Evolutionary conservation across 2,113 vertebrate species (phyloP), one percentile per base, ranked within the genome.

Genomic region (Acanthisitta chloris): DNA sequence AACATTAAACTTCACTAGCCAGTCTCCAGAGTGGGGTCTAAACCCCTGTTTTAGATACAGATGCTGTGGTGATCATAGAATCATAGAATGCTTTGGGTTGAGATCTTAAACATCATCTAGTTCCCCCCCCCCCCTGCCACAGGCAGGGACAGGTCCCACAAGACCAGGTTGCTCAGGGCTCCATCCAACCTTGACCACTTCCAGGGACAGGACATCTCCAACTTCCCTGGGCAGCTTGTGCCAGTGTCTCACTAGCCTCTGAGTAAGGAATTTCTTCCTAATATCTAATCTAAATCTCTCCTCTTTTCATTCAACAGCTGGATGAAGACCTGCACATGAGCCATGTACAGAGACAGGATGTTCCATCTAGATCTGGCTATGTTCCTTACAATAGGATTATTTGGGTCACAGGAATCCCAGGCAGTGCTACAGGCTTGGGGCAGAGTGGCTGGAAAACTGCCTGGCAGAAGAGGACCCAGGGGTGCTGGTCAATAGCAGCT

Each of bases 391-490:
- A 23, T 6, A 15, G 12, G 9, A 6, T 14, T 82, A 7, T 43
- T 55, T 59, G 45, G 16, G 28, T 74, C 45, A 34, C n/a, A 66
- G 8, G 36, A 58, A 10, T 6, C 8, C 9, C 38, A 23, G 28
- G n/a, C 24, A 59, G 16, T 0, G 1, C 52, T 40, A 17, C 16
- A 0, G 2, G 13, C 14, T 12, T 46, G 6, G 4, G 11, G 1
- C 9, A 82, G 46, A 34, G 12, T 40, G 29, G 11, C 40, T 89
- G 31, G 58, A 43, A 51, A 57, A 10, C 8, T 73, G 36, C 23
- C 17, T 5, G 5, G 0, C 1, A 2, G 16, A 43, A 88, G 51
- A 73, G 59, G 58, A 6, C 0, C 26, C 51, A 29, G 24, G 9
- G 2, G 3, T 66, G 15, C 1, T 34, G 52, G n/a, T 6, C 0